Evolutionary conservation across 1,140 invertebrate genomes (phyloP).

Genomic region (Bombus sibiricus): DNA sequence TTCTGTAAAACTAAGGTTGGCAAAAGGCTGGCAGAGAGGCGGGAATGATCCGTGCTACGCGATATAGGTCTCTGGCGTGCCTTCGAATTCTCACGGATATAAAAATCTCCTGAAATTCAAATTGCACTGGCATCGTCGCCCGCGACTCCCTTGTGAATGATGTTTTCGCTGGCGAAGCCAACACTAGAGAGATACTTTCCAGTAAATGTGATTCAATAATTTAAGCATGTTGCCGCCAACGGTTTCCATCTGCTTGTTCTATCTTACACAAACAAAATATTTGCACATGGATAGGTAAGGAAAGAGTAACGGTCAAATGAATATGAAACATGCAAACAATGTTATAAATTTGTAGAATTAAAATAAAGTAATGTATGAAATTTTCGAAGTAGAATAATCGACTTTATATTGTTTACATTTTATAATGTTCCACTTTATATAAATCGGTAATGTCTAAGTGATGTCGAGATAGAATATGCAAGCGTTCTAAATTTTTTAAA

Average conservation of each 20-base stretch:
- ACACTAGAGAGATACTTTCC: slow-evolving; percentile 4
- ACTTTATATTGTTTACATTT: too few relatives aligned
- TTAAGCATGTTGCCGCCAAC: slow-evolving; percentile 3
- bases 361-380: not conserved
- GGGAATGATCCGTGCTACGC: slow-evolving; percentile 42
- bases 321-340: not conserved
- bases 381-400: too few relatives aligned
- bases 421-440: too few relatives aligned
- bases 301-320: not conserved
- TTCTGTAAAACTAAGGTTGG: slow-evolving; percentile 45
- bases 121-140: slow-evolving; percentile 49
- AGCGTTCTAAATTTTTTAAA: too few relatives aligned
- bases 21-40: slow-evolving; percentile 31
- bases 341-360: not conserved
- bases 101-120: slow-evolving; percentile 66
- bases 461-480: too few relatives aligned
- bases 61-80: slow-evolving; percentile 54
- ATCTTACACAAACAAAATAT: not conserved
- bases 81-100: slow-evolving; percentile 60
- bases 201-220: slow-evolving; percentile 47
- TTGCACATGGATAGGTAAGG: too few relatives aligned
- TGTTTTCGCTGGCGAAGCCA: slow-evolving; percentile 18
- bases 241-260: not conserved
- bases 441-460: too few relatives aligned
- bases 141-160: slow-evolving; percentile 35